Base-by-base conservation (phyloP, 2,113 vertebrate species). In the Fregata magnificens region DNA sequence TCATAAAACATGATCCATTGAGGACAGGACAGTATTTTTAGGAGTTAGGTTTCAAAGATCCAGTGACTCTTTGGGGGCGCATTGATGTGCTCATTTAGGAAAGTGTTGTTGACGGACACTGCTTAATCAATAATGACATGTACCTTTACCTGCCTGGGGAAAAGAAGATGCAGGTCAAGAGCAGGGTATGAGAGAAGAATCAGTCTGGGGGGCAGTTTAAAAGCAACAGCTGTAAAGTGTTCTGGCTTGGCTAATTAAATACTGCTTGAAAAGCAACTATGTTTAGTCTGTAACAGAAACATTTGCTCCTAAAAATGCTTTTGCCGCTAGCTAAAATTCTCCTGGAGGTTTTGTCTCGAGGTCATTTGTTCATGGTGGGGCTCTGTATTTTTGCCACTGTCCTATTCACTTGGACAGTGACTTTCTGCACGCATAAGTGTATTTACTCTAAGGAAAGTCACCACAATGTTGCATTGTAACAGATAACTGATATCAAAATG, bases 341-440 rank as follows among this genome's bases (percentile, higher is more conserved):
- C 13, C 17, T 71, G 58, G 29, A 69, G 53, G 28, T 32, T 80
- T 78, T 91, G 18, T 84, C 26, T 79, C 3, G 2, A 34, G 29
- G 22, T n/a, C 3, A 7, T 28, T 58, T 50, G n/a, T 67, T 77
- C 4, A 1, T 66, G 49, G 26, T 56, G 28, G 10, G 31, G 16
- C 36, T 83, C 44, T 86, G 58, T 34, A 7, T 47, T 77, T 86
- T 90, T 79, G 36, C 61, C 21, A 18, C 17, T 80, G 9, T 11
- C 17, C 29, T 47, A 1, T 31, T 52, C 2, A 0, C 44, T 82
- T 58, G 66, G 21, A 17, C 44, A 53, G 28, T 88, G 61, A 50
- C 31, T 71, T 79, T 40, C 21, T 34, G 16, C 32, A 40, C 1
- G 3, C 6, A 0, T n/a, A 29, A 42, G 45, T 34, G 0, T 62